Evolutionary conservation across 1,140 invertebrate species (phyloP).

Genomic region (Drosophila quadrilineata): DNA sequence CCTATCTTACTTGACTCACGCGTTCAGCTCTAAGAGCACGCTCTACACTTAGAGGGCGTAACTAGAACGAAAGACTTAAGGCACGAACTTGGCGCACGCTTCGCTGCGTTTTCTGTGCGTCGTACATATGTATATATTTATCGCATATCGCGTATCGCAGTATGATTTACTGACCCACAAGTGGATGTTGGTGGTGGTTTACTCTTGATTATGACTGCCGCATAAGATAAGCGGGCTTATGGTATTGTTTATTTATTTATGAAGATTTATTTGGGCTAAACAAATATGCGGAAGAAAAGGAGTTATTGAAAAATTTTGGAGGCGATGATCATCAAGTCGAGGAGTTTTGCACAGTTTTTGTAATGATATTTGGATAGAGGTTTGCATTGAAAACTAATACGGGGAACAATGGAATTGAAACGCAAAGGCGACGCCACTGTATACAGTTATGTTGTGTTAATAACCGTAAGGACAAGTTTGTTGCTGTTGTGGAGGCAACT

Average conservation of each 20-base stretch:
- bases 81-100: conserved; percentile 46
- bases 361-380: not conserved
- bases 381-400: not conserved
- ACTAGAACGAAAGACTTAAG: conserved; percentile 44
- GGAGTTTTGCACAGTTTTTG: conserved; percentile 6
- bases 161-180: conserved; percentile 45
- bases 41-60: not conserved
- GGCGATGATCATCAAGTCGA: conserved; percentile 66
- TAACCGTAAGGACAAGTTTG: conserved; percentile 66
- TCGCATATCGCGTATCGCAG: no score
- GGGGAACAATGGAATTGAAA: conserved; percentile 21
- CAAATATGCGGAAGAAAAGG: conserved; percentile 56
- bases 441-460: conserved; percentile 18
- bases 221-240: conserved; percentile 59
- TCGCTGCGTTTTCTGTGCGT: conserved; percentile 45
- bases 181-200: conserved; percentile 5
- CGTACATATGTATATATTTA: conserved; percentile 1
- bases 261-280: conserved; percentile 33
- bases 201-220: conserved; percentile 64
- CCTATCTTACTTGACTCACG: not conserved
- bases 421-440: conserved; percentile 21
- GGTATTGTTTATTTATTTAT: conserved; percentile 18
- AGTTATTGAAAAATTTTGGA: conserved; percentile 54
- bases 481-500: conserved; percentile 44
- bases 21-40: conserved; percentile 1